Evolutionary conservation across 2,797 vertebrate species (phyloP).

Genomic region (Darevskia mixta): DNA sequence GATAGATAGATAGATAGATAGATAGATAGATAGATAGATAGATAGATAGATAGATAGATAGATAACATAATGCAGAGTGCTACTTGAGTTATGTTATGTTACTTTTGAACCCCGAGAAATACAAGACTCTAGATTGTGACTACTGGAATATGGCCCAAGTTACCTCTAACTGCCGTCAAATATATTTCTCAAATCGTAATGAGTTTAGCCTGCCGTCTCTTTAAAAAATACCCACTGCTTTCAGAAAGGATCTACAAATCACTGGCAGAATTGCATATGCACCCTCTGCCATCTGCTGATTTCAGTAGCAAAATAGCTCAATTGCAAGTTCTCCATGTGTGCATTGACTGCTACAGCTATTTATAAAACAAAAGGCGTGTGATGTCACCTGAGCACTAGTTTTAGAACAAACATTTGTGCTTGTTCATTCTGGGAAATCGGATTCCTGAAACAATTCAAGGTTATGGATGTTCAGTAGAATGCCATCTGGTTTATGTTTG

Average conservation of each 20-base stretch:
- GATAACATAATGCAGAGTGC: too few relatives aligned
- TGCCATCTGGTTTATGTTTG: slow-evolving; percentile 67
- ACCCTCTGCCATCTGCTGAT: neutral
- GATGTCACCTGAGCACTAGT: slow-evolving; percentile 46
- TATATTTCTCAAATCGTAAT: slow-evolving; percentile 1
- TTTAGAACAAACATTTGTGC: slow-evolving; percentile 48
- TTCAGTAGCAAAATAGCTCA: neutral
- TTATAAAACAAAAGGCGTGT: slow-evolving; percentile 48
- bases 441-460: slow-evolving; percentile 47
- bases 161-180: neutral
- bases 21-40: neutral
- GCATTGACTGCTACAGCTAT: slow-evolving; percentile 15
- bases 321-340: neutral
- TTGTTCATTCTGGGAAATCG: slow-evolving; percentile 64
- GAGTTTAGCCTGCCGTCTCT: slow-evolving; percentile 5
- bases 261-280: neutral
- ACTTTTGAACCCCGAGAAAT: neutral
- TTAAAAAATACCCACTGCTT: neutral
- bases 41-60: neutral
- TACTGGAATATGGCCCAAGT: neutral
- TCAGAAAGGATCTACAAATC: neutral
- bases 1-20: too few relatives aligned
- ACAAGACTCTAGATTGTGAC: neutral
- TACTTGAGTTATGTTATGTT: neutral
- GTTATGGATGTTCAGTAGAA: slow-evolving; percentile 4